Evolutionary conservation across 2,113 vertebrate genomes (phyloP).

Genomic region (Microcebus jonahi): DNA sequence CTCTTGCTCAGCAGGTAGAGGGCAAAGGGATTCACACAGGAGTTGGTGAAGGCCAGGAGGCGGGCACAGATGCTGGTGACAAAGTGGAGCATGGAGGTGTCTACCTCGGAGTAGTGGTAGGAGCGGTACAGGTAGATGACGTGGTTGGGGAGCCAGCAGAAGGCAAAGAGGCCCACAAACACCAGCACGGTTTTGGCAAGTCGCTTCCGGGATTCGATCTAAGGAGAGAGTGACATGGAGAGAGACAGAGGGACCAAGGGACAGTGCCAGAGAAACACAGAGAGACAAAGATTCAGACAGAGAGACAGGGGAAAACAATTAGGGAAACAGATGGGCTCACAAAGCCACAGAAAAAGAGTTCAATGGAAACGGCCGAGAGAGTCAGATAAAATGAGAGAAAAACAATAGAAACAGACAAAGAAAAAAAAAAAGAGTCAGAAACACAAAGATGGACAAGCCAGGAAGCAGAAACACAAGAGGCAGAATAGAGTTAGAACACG

Average conservation of each 20-base stretch:
- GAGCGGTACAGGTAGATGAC: conserved; percentile 96
- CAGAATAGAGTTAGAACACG: conserved; percentile 22
- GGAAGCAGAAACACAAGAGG: conserved; percentile 36
- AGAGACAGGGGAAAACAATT: not conserved
- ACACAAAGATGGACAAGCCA: not conserved
- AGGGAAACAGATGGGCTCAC: not conserved
- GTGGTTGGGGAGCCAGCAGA: conserved; percentile 97
- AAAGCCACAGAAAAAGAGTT: not conserved
- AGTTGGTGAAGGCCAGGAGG: conserved; percentile 96
- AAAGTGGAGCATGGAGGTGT: conserved; percentile 94
- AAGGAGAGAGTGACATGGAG: conserved; percentile 54
- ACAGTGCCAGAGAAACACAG: not conserved
- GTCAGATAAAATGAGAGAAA: not conserved
- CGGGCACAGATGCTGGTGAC: conserved; percentile 93
- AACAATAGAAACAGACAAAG: not conserved
- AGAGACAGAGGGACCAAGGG: not conserved
- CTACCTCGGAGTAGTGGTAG: conserved; percentile 95
- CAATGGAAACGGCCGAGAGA: not conserved
- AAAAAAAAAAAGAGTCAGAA: conserved; percentile 33
- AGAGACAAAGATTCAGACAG: not conserved
- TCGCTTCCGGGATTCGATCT: conserved; percentile 96
- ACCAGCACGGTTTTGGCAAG: conserved; percentile 96
- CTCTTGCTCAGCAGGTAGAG: conserved; percentile 96
- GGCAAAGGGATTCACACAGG: conserved; percentile 96
- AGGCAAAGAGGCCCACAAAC: conserved; percentile 95